A percentile compares a stretch with the other conserved stretches of the same genome.
phyloP scores from a whole-genome alignment of 2,888 invertebrate species.

The Neoitamus cyanurus region DNA sequence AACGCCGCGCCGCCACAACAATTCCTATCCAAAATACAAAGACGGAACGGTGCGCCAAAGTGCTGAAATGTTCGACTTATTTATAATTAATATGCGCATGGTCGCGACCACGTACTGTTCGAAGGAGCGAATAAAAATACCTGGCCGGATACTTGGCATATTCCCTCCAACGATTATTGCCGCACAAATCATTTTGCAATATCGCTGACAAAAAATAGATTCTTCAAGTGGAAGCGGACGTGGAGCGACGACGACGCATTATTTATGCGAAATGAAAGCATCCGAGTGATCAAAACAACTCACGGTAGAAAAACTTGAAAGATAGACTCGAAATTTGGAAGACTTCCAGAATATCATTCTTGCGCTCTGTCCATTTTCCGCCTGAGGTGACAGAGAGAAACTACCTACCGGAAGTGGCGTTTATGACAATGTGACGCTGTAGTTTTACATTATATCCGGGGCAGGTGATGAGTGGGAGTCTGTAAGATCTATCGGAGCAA shows the following conservation, averaged over 20 bases:
- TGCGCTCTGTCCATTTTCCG: background rate
- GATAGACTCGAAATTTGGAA: conserved; percentile 29
- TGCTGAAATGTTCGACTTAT: conserved; percentile 8
- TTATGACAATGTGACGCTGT: background rate
- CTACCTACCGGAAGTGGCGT: conserved; percentile 14
- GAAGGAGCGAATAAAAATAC: conserved; percentile 25
- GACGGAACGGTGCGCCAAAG: background rate
- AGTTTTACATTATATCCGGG: background rate
- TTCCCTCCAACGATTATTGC: conserved; percentile 30
- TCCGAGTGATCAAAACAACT: conserved; percentile 15
- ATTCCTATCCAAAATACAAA: background rate
- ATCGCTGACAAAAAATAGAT: background rate
- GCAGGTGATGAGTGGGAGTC: background rate
- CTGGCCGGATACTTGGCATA: conserved; percentile 30
- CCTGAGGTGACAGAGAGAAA: background rate
- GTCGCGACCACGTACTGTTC: background rate
- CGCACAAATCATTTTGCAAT: conserved; percentile 11
- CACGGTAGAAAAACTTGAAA: conserved; percentile 19
- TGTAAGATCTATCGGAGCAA: background rate
- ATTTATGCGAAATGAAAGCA: conserved; percentile 14
- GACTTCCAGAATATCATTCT: background rate
- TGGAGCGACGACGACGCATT: background rate
- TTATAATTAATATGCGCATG: background rate
- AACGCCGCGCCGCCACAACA: background rate
- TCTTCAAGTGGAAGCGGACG: background rate